Evolutionary conservation across 2,797 vertebrate species (phyloP).

Genomic region (Pangasius sanitwongsei): DNA sequence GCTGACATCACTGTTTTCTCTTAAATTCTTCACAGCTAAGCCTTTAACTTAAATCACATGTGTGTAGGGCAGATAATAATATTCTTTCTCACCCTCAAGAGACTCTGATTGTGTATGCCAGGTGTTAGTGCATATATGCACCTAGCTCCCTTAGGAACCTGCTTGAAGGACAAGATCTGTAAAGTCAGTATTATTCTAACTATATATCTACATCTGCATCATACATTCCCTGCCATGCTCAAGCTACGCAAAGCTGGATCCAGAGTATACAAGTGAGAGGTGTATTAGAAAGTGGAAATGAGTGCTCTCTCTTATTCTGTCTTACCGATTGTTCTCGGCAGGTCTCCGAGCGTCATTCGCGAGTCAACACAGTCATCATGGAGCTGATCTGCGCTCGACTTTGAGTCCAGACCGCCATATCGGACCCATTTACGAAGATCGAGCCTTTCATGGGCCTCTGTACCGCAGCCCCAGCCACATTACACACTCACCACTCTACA

Average conservation of each 20-base stretch:
- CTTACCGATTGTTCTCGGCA: constrained; percentile 55
- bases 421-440: constrained; percentile 93
- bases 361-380: constrained; percentile 92
- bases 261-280: neutral
- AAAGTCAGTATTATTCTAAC: neutral
- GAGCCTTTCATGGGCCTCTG: constrained; percentile 87
- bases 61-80: neutral
- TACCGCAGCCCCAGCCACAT: constrained; percentile 88
- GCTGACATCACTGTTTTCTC: neutral
- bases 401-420: constrained; percentile 93
- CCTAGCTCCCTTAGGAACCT: neutral
- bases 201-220: neutral
- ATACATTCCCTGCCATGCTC: neutral
- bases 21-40: constrained; percentile 46
- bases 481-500: constrained; percentile 83
- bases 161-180: neutral
- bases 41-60: constrained; percentile 38
- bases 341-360: constrained; percentile 90
- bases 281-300: neutral
- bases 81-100: neutral
- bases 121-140: neutral
- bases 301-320: neutral
- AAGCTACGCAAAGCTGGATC: neutral
- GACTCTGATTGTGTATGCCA: neutral
- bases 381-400: constrained; percentile 84